Percentiles rank a stretch among this genome's conserved stretches.
Evolutionary conservation across 2,888 invertebrate species (phyloP).

Genomic region (Sepiola atlantica): DNA sequence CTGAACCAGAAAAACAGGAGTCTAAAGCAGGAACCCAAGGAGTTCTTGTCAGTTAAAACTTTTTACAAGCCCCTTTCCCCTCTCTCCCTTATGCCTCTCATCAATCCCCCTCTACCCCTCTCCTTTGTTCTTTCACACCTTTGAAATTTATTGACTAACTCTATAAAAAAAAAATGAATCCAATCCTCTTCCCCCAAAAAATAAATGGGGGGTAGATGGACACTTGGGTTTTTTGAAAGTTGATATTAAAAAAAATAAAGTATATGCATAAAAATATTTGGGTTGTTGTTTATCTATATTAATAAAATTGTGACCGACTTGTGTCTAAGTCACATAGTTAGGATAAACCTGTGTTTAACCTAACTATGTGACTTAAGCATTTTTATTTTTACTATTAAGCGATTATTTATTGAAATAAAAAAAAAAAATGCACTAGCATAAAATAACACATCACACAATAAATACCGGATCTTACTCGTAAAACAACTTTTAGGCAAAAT

Average conservation of each 20-base stretch:
- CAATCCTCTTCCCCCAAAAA: not conserved
- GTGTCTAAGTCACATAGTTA: too few relatives aligned
- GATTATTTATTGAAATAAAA: too few relatives aligned
- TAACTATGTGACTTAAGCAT: too few relatives aligned
- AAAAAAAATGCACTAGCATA: too few relatives aligned
- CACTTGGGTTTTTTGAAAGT: not conserved
- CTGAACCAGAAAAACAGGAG: constrained; percentile 59
- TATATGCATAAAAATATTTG: too few relatives aligned
- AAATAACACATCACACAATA: too few relatives aligned
- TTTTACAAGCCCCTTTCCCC: constrained; percentile 44
- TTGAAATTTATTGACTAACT: not conserved
- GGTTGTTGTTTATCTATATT: too few relatives aligned
- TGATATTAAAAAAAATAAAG: not conserved
- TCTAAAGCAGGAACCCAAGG: constrained; percentile 57
- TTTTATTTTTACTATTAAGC: too few relatives aligned
- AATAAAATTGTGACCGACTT: too few relatives aligned
- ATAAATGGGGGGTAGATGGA: not conserved
- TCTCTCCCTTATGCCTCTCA: not conserved
- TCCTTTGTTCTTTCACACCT: not conserved
- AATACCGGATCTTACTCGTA: too few relatives aligned
- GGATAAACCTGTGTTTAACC: too few relatives aligned
- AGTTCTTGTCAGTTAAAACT: constrained; percentile 66
- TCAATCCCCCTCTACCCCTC: not conserved
- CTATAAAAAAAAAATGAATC: not conserved
- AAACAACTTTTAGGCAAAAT: too few relatives aligned